phyloP scores from a whole-genome alignment of 2,888 invertebrate genomes.

The Tenthredo mesomela region DNA sequence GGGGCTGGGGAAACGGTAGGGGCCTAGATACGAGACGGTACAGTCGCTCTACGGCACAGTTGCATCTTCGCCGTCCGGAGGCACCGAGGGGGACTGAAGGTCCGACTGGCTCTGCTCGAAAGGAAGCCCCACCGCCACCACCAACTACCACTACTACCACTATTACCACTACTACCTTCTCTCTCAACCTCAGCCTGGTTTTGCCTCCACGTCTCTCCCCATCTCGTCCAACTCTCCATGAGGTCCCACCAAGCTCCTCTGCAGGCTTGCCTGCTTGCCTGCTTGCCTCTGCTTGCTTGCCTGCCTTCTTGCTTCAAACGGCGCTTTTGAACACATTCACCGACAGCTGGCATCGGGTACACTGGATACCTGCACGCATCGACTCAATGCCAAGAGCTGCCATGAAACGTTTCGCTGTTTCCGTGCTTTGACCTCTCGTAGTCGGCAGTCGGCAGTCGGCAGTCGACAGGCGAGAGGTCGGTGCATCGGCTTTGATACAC shows the following conservation, averaged over 20 bases:
- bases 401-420: constrained; percentile 67
- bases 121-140: constrained; percentile 42
- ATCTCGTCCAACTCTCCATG: constrained; percentile 15
- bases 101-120: constrained; percentile 40
- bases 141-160: constrained; percentile 31
- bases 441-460: not conserved
- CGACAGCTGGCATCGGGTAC: constrained; percentile 76
- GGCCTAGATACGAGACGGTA: constrained; percentile 50
- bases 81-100: constrained; percentile 53
- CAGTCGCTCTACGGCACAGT: constrained; percentile 43
- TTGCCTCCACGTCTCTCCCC: constrained; percentile 18
- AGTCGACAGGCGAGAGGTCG: constrained; percentile 11
- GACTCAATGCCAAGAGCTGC: constrained; percentile 57
- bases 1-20: constrained; percentile 42
- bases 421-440: constrained; percentile 72
- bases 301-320: constrained; percentile 72
- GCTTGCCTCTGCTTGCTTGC: constrained; percentile 62
- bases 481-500: constrained; percentile 7
- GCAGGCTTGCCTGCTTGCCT: constrained; percentile 53
- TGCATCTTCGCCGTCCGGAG: constrained; percentile 50
- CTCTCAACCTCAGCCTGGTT: constrained; percentile 3
- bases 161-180: constrained; percentile 21
- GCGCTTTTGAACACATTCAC: constrained; percentile 77
- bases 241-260: constrained; percentile 19
- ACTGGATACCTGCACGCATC: constrained; percentile 50